These are phyloP conservation scores for Cataglyphis livida DNA, from an alignment of 2,888 invertebrate genomes.

Conservation along the genomic window DNA sequence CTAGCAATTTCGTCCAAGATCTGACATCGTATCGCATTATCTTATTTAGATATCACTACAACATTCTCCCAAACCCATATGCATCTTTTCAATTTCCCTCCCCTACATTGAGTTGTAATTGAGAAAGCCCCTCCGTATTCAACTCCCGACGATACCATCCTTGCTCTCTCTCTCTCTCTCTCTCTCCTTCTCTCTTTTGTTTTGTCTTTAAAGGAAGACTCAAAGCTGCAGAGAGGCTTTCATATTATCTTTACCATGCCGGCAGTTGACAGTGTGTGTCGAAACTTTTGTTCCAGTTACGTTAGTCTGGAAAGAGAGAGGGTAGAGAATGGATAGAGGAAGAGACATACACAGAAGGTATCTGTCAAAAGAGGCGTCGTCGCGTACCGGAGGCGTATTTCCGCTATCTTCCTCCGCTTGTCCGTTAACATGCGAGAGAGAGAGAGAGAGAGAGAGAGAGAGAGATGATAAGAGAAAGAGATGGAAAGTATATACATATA, in stretches of 20 bases:
- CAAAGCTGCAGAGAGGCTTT: conserved; percentile 30
- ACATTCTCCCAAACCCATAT: conserved; percentile 8
- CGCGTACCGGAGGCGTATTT: conserved; percentile 75
- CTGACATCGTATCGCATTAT: neutral
- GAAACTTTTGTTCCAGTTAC: conserved; percentile 74
- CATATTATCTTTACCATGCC: conserved; percentile 59
- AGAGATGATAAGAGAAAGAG: neutral
- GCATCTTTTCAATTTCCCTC: conserved; percentile 17
- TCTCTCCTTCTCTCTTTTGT: conserved; percentile 29
- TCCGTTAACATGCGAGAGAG: conserved; percentile 48
- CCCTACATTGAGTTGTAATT: conserved; percentile 56
- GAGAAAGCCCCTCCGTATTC: conserved; percentile 49
- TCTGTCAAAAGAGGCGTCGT: conserved; percentile 74
- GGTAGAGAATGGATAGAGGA: conserved; percentile 56
- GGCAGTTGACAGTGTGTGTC: conserved; percentile 65
- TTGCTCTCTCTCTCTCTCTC: neutral
- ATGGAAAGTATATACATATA: neutral
- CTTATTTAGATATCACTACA: conserved; percentile 1
- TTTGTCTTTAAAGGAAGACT: conserved; percentile 61
- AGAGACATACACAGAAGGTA: conserved; percentile 47
- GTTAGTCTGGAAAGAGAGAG: conserved; percentile 61
- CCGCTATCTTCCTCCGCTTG: conserved; percentile 77
- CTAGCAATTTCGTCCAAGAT: neutral
- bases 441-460: conserved; percentile 24
- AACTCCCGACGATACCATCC: conserved; percentile 25